These are phyloP conservation scores for Pangasianodon gigas DNA, from an alignment of 2,113 vertebrate genomes.

Conservation along the genomic window DNA sequence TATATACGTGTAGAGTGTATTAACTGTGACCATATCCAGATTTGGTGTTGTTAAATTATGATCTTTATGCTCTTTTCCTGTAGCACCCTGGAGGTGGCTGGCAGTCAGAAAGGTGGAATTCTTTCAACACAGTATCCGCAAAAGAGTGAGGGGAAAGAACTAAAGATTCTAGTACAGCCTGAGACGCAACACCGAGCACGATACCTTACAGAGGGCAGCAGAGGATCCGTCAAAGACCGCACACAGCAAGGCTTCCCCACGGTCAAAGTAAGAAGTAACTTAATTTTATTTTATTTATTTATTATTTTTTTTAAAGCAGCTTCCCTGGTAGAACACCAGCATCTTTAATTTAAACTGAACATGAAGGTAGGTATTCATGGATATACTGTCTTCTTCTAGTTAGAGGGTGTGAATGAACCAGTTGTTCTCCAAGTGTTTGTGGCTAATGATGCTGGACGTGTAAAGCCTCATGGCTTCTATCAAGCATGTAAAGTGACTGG, in stretches of 20 bases:
- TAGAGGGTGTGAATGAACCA: constrained; percentile 93
- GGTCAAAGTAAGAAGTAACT: constrained; percentile 81
- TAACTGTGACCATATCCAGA: neutral
- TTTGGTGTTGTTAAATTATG: constrained; percentile 24
- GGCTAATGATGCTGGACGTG: constrained; percentile 92
- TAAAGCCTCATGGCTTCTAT: constrained; percentile 98
- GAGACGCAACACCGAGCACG: constrained; percentile 97
- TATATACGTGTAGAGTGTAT: neutral
- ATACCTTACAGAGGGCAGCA: constrained; percentile 96
- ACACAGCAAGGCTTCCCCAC: constrained; percentile 98
- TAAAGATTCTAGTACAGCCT: constrained; percentile 97
- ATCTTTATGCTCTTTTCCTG: constrained; percentile 33
- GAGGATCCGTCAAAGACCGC: constrained; percentile 96
- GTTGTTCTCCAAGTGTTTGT: constrained; percentile 98
- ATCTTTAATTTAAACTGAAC: neutral
- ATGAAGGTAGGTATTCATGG: constrained; percentile 10
- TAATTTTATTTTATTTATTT: neutral
- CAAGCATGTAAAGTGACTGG: constrained; percentile 97
- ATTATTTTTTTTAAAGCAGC: neutral
- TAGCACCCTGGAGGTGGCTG: constrained; percentile 70
- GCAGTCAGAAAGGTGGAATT: constrained; percentile 81
- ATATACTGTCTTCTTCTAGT: constrained; percentile 66
- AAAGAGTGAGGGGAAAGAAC: constrained; percentile 92
- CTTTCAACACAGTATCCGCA: constrained; percentile 90
- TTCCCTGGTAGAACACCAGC: neutral